Evolutionary conservation across 1,140 invertebrate genomes (phyloP).

Genomic region (Lucilia cuprina): DNA sequence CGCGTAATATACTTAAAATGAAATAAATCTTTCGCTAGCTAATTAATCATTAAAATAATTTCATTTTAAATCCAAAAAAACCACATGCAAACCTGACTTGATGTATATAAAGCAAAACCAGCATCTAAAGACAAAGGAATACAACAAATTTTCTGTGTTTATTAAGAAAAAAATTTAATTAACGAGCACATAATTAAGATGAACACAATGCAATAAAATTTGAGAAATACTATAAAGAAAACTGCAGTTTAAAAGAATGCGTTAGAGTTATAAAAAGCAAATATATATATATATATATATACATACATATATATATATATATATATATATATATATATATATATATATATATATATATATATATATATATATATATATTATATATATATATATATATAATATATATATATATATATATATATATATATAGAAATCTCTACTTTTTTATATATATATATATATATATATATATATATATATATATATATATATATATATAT

Average conservation of each 20-base stretch:
- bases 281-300: too few species aligned
- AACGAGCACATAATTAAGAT: conserved; percentile 11
- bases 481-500: too few species aligned
- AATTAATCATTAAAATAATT: conserved; percentile 9
- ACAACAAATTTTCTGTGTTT: neutral
- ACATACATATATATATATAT: too few species aligned
- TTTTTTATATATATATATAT: too few species aligned
- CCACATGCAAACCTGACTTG: neutral
- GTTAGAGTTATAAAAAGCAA: neutral
- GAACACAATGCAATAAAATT: conserved; percentile 11
- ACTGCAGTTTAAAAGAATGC: neutral
- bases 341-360: too few species aligned
- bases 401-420: too few species aligned
- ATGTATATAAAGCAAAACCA: neutral
- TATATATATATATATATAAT: too few species aligned
- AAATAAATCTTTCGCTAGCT: neutral
- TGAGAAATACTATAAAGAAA: neutral
- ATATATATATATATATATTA: too few species aligned
- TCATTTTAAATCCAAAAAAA: neutral
- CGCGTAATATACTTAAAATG: neutral
- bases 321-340: too few species aligned
- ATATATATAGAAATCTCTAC: too few species aligned
- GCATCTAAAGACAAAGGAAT: neutral
- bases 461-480: too few species aligned
- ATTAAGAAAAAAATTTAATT: conserved; percentile 1